Conservation (phyloP, 2,888 invertebrate species). For the Caenorhabditis macrosperma region DNA sequence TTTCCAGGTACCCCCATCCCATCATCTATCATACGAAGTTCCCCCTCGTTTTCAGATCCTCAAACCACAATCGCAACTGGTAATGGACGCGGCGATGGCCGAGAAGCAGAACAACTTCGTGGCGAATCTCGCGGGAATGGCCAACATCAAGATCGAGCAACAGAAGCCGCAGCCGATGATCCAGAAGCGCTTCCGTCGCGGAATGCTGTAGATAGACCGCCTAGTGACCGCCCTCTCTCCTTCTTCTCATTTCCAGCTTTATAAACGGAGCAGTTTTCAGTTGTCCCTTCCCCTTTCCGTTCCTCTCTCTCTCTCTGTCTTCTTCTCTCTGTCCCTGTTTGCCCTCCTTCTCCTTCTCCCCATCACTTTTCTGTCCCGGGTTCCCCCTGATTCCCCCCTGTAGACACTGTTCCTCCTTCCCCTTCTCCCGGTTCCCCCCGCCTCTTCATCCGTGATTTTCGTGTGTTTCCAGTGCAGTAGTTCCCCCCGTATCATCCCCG, state of each 20-base stretch:
- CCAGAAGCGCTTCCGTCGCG: conserved; percentile 73
- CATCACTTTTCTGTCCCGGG: conserved; percentile 54
- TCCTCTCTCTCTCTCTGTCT: neutral
- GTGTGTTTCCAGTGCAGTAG: conserved; percentile 14
- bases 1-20: conserved; percentile 68
- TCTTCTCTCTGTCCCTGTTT: conserved; percentile 2
- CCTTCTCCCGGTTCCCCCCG: conserved; percentile 6
- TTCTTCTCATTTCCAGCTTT: conserved; percentile 36
- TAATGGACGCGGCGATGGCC: conserved; percentile 63
- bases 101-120: conserved; percentile 66
- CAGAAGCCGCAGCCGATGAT: conserved; percentile 62
- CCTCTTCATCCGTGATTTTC: conserved; percentile 17
- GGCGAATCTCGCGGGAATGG: conserved; percentile 61
- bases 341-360: conserved; percentile 7
- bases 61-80: conserved; percentile 69
- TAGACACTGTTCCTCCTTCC: conserved; percentile 1
- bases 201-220: conserved; percentile 67
- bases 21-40: neutral
- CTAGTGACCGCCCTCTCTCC: conserved; percentile 1
- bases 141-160: conserved; percentile 67
- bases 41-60: conserved; percentile 66
- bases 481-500: neutral
- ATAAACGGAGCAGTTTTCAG: conserved; percentile 32
- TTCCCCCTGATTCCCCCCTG: conserved; percentile 6
- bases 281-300: neutral